Evolutionary conservation across 2,888 invertebrate species (phyloP).

Genomic region (Tenthredo distinguenda): DNA sequence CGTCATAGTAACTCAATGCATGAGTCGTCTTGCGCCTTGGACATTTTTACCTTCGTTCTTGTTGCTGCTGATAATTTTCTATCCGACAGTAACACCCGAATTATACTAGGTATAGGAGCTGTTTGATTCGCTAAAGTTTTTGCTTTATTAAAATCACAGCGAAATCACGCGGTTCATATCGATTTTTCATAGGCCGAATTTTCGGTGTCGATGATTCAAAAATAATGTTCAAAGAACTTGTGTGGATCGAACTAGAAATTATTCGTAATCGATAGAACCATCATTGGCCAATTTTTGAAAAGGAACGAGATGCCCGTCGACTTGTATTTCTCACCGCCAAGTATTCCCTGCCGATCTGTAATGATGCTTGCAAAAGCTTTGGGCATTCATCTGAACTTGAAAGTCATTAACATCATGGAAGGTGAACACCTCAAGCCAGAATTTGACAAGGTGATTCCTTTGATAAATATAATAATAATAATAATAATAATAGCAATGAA

Average conservation of each 20-base stretch:
- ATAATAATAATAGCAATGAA: neutral
- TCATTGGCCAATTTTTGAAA: conserved; percentile 47
- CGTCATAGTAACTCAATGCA: conserved; percentile 34
- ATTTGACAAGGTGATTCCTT: conserved; percentile 81
- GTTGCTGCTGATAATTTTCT: neutral
- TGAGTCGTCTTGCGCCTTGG: neutral
- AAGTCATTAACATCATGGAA: conserved; percentile 81
- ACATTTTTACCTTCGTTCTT: neutral
- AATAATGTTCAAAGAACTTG: neutral
- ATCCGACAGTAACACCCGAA: neutral
- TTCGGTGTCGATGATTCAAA: neutral
- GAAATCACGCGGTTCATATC: neutral
- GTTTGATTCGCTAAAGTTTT: neutral
- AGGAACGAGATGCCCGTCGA: conserved; percentile 77
- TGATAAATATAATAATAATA: neutral
- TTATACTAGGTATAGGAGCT: neutral
- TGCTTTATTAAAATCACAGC: neutral
- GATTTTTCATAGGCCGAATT: neutral
- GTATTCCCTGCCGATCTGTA: conserved; percentile 84
- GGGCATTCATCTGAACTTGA: conserved; percentile 84
- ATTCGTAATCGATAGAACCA: neutral
- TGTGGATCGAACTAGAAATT: neutral
- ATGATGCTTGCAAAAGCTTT: conserved; percentile 84
- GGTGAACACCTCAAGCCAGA: conserved; percentile 85
- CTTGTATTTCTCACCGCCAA: conserved; percentile 84